Evolutionary conservation across 2,888 invertebrate genomes (phyloP).

Genomic region (Schizaphis graminum): DNA sequence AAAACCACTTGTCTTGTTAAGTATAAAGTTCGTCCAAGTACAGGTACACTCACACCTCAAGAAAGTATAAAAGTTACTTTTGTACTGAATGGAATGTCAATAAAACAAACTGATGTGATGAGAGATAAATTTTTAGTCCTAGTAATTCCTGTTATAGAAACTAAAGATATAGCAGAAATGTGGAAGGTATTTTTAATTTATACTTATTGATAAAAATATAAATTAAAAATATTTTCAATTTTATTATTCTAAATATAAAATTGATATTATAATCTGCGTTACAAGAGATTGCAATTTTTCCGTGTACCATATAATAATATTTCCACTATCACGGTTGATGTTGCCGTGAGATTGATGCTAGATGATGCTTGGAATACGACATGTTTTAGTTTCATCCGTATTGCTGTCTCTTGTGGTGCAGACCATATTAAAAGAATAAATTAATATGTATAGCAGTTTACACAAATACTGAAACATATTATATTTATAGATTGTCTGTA

Average conservation of each 20-base stretch:
- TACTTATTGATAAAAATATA: not conserved
- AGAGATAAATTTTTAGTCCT: conserved; percentile 92
- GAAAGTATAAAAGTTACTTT: conserved; percentile 79
- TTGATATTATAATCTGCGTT: not conserved
- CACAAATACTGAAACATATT: not conserved
- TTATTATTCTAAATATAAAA: not conserved
- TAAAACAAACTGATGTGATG: conserved; percentile 75
- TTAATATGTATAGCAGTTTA: not conserved
- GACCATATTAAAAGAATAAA: not conserved
- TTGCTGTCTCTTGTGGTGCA: too few species aligned
- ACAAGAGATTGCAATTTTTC: too few species aligned
- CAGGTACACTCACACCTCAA: conserved; percentile 81
- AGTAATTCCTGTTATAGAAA: conserved; percentile 79
- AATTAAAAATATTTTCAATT: not conserved
- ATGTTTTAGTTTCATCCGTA: too few species aligned
- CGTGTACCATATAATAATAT: too few species aligned
- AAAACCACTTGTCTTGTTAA: conserved; percentile 97
- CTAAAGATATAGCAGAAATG: conserved; percentile 78
- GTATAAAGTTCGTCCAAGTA: conserved; percentile 91
- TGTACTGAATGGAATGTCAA: conserved; percentile 81
- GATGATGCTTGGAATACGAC: too few species aligned
- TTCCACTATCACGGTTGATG: too few species aligned
- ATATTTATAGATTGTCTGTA: not conserved
- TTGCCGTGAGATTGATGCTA: too few species aligned
- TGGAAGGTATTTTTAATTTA: conserved; percentile 76